Evolutionary conservation across 92 coral and sea anemone genomes (phyloP).

Genomic region (Epizoanthus ramosus): DNA sequence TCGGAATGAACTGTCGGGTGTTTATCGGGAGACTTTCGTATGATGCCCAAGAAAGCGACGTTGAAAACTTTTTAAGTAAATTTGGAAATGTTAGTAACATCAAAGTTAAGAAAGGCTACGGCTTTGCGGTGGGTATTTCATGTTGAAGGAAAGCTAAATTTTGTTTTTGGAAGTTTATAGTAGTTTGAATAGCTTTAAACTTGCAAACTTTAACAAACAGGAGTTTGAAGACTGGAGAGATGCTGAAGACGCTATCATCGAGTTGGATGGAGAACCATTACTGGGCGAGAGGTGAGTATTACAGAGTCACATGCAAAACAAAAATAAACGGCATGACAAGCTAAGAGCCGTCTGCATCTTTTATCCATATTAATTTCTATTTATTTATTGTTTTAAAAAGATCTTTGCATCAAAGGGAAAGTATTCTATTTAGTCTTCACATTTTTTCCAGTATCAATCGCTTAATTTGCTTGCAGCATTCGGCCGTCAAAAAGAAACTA

Average conservation of each 20-base stretch:
- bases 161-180: neutral
- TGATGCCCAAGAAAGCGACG: conserved; percentile 25
- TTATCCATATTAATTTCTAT: too few species aligned
- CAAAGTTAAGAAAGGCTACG: conserved; percentile 43
- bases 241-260: conserved; percentile 36
- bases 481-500: too few species aligned
- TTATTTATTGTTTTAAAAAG: too few species aligned
- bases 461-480: too few species aligned
- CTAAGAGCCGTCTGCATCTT: neutral
- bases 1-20: conserved; percentile 30
- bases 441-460: too few species aligned
- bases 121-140: conserved; percentile 30
- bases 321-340: neutral
- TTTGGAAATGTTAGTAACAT: conserved; percentile 31
- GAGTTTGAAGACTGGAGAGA: conserved; percentile 40
- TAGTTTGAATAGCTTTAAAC: neutral
- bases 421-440: too few species aligned
- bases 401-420: too few species aligned
- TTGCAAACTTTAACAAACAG: neutral
- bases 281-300: conserved; percentile 34
- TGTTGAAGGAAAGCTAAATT: neutral
- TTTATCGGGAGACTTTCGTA: conserved; percentile 35
- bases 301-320: neutral
- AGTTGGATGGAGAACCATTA: conserved; percentile 27
- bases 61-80: conserved; percentile 33